These are phyloP conservation scores for Antennarius maculatus DNA, from an alignment of 2,797 vertebrate species.

Conservation along the genomic window DNA sequence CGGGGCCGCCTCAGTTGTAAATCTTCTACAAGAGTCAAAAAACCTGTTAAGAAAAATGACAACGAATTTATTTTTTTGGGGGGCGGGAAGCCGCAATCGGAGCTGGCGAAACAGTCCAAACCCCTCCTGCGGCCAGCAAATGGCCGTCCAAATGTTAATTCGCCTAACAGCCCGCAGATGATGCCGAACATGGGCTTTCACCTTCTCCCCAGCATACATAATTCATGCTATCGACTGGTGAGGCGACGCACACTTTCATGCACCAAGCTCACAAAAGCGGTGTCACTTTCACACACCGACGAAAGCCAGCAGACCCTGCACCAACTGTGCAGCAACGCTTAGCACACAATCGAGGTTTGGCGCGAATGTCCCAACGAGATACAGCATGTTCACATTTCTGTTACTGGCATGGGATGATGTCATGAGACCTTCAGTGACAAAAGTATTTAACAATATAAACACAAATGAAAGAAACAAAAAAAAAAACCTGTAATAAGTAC, in stretches of 20 bases:
- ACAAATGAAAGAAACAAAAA: neutral
- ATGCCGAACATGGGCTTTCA: constrained; percentile 80
- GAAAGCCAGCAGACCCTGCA: constrained; percentile 62
- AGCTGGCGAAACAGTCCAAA: constrained; percentile 61
- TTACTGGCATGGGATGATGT: constrained; percentile 26
- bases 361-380: constrained; percentile 63
- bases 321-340: constrained; percentile 66
- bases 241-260: constrained; percentile 78
- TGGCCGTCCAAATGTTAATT: constrained; percentile 79
- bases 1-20: constrained; percentile 47
- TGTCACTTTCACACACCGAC: constrained; percentile 77
- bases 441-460: neutral
- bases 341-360: constrained; percentile 56
- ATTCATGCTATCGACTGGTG: constrained; percentile 82
- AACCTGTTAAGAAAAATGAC: constrained; percentile 57
- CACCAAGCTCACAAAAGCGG: constrained; percentile 69
- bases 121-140: constrained; percentile 64
- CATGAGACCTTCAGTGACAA: neutral
- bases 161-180: constrained; percentile 77
- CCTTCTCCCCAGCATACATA: constrained; percentile 78
- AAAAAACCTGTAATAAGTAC: neutral
- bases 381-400: constrained; percentile 39
- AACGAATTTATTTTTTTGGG: constrained; percentile 11
- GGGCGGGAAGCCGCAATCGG: constrained; percentile 60
- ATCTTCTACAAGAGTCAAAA: constrained; percentile 54